Percentiles rank a stretch among this genome's conserved stretches.
Evolutionary conservation across 1,140 invertebrate genomes (phyloP).

Genomic region (Trachelipus rathkii): DNA sequence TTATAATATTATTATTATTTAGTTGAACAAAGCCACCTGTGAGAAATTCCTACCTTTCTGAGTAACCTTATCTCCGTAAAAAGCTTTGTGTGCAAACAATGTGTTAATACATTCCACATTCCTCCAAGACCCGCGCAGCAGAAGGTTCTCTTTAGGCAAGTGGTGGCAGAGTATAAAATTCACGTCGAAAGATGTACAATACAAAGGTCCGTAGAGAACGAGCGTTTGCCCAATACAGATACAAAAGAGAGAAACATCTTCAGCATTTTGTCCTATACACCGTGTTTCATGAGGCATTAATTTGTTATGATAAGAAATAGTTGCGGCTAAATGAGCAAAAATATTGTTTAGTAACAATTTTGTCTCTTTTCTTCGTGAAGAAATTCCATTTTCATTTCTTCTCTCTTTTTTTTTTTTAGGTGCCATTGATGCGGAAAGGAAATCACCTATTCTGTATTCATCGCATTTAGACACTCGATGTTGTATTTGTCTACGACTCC

Average conservation of each 20-base stretch:
- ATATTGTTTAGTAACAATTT: not conserved
- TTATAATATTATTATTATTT: not conserved
- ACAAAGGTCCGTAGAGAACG: not conserved
- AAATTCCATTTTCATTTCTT: not conserved
- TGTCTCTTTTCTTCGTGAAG: no score
- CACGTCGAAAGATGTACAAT: not conserved
- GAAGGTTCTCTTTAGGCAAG: not conserved
- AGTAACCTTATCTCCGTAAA: not conserved
- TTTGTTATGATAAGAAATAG: constrained; percentile 1
- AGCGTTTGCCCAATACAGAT: not conserved
- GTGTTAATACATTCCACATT: not conserved
- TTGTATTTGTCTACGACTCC: no score
- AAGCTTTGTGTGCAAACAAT: not conserved
- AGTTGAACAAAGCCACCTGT: not conserved
- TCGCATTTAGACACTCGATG: no score
- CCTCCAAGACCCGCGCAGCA: not conserved
- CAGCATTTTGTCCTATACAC: not conserved
- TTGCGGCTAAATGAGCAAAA: not conserved
- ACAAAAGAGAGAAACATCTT: constrained; percentile 5
- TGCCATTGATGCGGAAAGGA: not conserved
- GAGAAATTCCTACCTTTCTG: not conserved
- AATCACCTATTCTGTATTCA: not conserved
- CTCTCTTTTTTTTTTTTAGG: not conserved
- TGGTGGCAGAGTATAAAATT: not conserved
- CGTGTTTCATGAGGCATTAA: constrained; percentile 2